A percentile compares a stretch with the other conserved stretches of the same genome.
Conservation (phyloP, 1,140 invertebrate genomes). For the Drosophila parvula region DNA sequence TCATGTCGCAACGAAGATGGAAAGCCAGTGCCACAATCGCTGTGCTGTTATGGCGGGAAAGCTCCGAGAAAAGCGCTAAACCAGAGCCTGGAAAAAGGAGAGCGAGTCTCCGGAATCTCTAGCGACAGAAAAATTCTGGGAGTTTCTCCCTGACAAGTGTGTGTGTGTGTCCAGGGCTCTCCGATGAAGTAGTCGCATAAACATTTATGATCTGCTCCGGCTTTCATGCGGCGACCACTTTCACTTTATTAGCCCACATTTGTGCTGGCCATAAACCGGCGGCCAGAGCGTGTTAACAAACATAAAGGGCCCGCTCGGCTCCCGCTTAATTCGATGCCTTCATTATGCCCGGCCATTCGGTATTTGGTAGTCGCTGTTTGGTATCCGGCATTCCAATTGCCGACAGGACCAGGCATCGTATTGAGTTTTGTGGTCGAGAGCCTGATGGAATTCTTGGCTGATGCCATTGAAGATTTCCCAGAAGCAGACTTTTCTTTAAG, state of each 20-base stretch:
- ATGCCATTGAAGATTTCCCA: slow-evolving; percentile 9
- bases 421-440: slow-evolving; percentile 28
- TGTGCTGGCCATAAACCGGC: slow-evolving; percentile 48
- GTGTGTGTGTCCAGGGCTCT: slow-evolving; percentile 20
- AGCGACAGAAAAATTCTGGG: neutral
- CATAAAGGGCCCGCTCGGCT: slow-evolving; percentile 30
- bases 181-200: slow-evolving; percentile 57
- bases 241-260: slow-evolving; percentile 56
- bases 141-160: slow-evolving; percentile 17
- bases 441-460: neutral
- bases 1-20: slow-evolving; percentile 59
- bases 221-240: slow-evolving; percentile 38
- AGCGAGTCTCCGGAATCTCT: slow-evolving; percentile 14
- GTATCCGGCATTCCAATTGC: slow-evolving; percentile 34
- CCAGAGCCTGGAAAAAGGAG: neutral
- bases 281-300: slow-evolving; percentile 49
- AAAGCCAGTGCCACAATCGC: slow-evolving; percentile 40
- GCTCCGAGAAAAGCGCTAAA: slow-evolving; percentile 15
- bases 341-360: slow-evolving; percentile 33
- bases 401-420: slow-evolving; percentile 18
- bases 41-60: neutral
- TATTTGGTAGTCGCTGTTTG: slow-evolving; percentile 3
- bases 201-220: slow-evolving; percentile 66
- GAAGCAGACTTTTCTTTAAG: slow-evolving; percentile 3
- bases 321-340: slow-evolving; percentile 46